Evolutionary conservation across 2,113 vertebrate species (phyloP).

Genomic region (Actenoides hombroni): DNA sequence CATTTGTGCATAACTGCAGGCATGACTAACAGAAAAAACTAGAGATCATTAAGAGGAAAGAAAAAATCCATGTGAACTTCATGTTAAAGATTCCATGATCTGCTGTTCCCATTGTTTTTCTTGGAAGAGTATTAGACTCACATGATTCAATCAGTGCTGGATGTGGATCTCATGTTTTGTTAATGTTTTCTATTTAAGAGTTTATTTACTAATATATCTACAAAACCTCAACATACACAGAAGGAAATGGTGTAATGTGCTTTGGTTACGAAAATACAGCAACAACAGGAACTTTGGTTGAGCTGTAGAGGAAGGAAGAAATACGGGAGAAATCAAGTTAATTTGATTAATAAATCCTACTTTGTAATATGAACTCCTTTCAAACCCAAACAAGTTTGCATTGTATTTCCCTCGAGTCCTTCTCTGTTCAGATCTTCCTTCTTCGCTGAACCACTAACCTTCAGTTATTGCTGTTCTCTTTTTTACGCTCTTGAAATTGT

Average conservation of each 20-base stretch:
- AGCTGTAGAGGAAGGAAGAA: constrained; percentile 6
- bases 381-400: background rate
- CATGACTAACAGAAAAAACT: background rate
- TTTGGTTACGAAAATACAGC: background rate
- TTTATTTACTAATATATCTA: background rate
- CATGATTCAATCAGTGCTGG: background rate
- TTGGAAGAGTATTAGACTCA: background rate
- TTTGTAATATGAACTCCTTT: background rate
- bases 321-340: background rate
- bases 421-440: background rate
- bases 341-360: background rate
- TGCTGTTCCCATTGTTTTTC: background rate
- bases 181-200: background rate
- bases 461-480: background rate
- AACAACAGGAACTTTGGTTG: background rate
- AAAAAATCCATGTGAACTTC: background rate
- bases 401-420: background rate
- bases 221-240: background rate
- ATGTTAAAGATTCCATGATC: background rate
- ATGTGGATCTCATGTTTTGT: background rate
- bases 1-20: background rate
- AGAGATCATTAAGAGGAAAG: background rate
- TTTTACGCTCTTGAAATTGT: background rate
- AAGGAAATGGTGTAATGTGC: background rate
- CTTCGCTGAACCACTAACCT: background rate